phyloP scores from a whole-genome alignment of 2,797 vertebrate species.

The Choloepus didactylus region DNA sequence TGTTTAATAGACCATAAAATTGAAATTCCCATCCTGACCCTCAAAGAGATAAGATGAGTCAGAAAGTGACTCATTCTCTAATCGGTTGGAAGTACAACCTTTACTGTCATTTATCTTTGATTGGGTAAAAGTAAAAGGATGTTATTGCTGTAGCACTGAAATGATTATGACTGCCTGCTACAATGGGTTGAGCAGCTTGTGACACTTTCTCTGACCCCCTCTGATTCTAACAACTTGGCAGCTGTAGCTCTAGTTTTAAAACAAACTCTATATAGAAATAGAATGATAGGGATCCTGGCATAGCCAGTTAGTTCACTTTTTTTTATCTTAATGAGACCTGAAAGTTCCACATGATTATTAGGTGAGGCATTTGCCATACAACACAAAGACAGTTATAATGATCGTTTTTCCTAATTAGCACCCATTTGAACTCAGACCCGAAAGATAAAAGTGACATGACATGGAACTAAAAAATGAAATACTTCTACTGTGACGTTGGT shows the following conservation, averaged over 20 bases:
- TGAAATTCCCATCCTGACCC: slow-evolving; percentile 77
- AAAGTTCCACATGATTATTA: slow-evolving; percentile 58
- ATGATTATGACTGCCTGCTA: slow-evolving; percentile 32
- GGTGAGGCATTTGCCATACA: neutral
- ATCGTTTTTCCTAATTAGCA: slow-evolving; percentile 51
- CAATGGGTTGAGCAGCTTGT: slow-evolving; percentile 8
- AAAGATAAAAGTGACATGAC: slow-evolving; percentile 32
- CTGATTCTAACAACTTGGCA: slow-evolving; percentile 43
- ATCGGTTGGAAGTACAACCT: slow-evolving; percentile 76
- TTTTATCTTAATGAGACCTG: slow-evolving; percentile 62
- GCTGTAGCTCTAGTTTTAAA: slow-evolving; percentile 29
- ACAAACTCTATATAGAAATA: slow-evolving; percentile 4
- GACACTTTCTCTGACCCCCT: slow-evolving; percentile 52
- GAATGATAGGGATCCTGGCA: slow-evolving; percentile 46
- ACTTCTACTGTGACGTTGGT: neutral
- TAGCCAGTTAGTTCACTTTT: slow-evolving; percentile 43
- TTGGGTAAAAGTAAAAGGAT: slow-evolving; percentile 69
- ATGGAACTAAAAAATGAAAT: slow-evolving; percentile 25
- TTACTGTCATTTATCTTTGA: slow-evolving; percentile 77
- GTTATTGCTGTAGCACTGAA: slow-evolving; percentile 57
- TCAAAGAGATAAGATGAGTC: slow-evolving; percentile 79
- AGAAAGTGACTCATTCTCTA: slow-evolving; percentile 81
- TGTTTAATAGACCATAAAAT: slow-evolving; percentile 81
- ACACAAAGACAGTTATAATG: slow-evolving; percentile 30
- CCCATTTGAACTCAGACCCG: neutral